Base-by-base conservation (phyloP, 2,113 vertebrate genomes). In the Tupaia tana region DNA sequence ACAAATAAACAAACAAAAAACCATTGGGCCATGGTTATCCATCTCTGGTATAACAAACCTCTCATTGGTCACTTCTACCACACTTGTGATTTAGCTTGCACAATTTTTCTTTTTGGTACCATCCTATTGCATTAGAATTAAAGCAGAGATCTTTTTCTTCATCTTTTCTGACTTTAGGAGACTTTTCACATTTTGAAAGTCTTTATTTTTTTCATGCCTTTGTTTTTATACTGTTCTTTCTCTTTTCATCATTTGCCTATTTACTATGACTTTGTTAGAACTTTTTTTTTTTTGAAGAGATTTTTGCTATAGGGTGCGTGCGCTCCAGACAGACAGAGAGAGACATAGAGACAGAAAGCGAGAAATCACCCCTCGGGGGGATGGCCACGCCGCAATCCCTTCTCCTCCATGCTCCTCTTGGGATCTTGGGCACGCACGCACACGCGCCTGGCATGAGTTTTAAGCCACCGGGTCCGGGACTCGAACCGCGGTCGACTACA, bases 101-200 rank as follows among this genome's bases (percentile, higher is more conserved):
- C 2, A 52, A n/a, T 54, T 83, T 80, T 93, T 79, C 22, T 82
- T 82, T 19, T n/a, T 61, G 86, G 31, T 70, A 34, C 54, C 58
- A 63, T 78, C 52, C 9, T 88, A 1, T 97, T 93, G 27, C 43
- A 70, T 85, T 87, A 43, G 9, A 83, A 73, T 83, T 94, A 59
- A 90, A 74, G 19, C 54, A 74, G 34, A 92, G 24, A 79, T 34
- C 9, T 59, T 91, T 92, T 67, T 7, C 18, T 96, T 92, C 25
- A 77, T 66, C 88, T 89, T 85, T 90, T 79, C 56, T 80, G 58
- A 66, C 64, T 85, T 87, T 31, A 71, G 16, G 54, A 89, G 61
- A 89, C 64, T 89, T 95, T 31, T 58, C 14, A 75, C 19, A 69
- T 74, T 87, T 54, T 64, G 34, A 74, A 75, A 34, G 18, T 80